A percentile compares a stretch with the other conserved stretches of the same genome.
Conservation (phyloP, 2,113 vertebrate genomes). For the Gavia stellata region DNA sequence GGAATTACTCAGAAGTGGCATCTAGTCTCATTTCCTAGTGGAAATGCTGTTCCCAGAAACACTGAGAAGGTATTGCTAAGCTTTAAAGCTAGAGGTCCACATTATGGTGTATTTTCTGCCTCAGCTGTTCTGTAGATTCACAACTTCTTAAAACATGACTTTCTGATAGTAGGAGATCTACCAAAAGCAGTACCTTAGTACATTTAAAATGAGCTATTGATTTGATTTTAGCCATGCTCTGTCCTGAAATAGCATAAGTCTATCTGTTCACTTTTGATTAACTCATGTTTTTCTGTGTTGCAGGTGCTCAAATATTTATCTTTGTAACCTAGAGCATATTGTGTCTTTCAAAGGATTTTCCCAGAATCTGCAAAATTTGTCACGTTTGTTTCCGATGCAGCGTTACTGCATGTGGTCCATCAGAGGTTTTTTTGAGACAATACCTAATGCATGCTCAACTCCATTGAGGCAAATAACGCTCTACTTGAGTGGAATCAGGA, state of each 20-base stretch:
- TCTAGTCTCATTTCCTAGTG: constrained; percentile 31
- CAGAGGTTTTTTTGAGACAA: background rate
- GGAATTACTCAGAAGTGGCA: constrained; percentile 21
- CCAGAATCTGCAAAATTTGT: background rate
- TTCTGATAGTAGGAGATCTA: background rate
- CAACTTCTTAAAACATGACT: background rate
- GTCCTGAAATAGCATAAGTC: background rate
- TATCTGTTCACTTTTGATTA: background rate
- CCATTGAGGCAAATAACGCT: background rate
- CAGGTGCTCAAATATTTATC: background rate
- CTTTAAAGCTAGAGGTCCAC: background rate
- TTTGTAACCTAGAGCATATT: background rate
- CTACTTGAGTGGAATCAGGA: background rate
- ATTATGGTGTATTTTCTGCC: background rate
- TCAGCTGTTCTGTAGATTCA: constrained; percentile 17
- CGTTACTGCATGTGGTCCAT: background rate
- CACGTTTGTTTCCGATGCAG: background rate
- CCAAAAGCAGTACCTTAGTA: background rate
- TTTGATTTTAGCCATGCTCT: background rate
- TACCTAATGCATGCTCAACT: background rate
- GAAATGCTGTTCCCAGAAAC: constrained; percentile 45
- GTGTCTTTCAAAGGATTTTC: background rate
- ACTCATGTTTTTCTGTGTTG: background rate
- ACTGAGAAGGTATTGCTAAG: background rate
- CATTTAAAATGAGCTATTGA: background rate